A percentile compares a stretch with the other conserved stretches of the same genome.
These are phyloP conservation scores for Denticeps clupeoides DNA, from an alignment of 2,797 vertebrate genomes.

Conservation along the genomic window DNA sequence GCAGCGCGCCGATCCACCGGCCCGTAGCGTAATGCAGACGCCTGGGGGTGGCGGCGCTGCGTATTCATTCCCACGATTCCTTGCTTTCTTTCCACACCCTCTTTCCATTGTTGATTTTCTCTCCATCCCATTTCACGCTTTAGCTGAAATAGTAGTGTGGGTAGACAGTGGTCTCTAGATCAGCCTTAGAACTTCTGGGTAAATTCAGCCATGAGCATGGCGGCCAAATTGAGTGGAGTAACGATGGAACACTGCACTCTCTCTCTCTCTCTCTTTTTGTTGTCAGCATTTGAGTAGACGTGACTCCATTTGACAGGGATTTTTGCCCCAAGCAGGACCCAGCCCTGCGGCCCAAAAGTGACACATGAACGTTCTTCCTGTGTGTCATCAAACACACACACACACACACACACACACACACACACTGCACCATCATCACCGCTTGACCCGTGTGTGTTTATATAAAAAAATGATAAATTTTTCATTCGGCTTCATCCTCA, in stretches of 20 bases:
- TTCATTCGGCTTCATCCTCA: too few species aligned
- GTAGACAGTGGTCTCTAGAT: too few species aligned
- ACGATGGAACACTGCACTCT: too few species aligned
- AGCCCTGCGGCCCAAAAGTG: slow-evolving; percentile 59
- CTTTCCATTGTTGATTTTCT: slow-evolving; percentile 8
- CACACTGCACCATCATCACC: slow-evolving; percentile 34
- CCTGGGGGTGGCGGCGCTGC: slow-evolving; percentile 60
- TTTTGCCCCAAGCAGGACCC: slow-evolving; percentile 59
- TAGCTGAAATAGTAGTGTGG: too few species aligned
- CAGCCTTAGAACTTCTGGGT: too few species aligned
- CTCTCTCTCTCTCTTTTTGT: too few species aligned
- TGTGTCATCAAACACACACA: slow-evolving; percentile 49
- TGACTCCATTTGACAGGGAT: slow-evolving; percentile 65
- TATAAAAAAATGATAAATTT: too few species aligned
- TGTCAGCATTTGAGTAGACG: slow-evolving; percentile 47
- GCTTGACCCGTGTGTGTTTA: too few species aligned
- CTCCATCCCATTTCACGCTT: slow-evolving; percentile 1
- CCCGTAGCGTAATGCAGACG: slow-evolving; percentile 67
- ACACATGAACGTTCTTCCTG: slow-evolving; percentile 66
- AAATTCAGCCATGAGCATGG: too few species aligned
- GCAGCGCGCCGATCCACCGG: slow-evolving; percentile 64
- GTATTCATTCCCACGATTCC: slow-evolving; percentile 69
- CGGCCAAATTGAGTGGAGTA: slow-evolving; percentile 31
- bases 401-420: slow-evolving; percentile 38
- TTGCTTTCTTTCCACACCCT: slow-evolving; percentile 63